Base-by-base conservation (phyloP, 2,113 vertebrate species). In the Malurus alboscapulatus region DNA sequence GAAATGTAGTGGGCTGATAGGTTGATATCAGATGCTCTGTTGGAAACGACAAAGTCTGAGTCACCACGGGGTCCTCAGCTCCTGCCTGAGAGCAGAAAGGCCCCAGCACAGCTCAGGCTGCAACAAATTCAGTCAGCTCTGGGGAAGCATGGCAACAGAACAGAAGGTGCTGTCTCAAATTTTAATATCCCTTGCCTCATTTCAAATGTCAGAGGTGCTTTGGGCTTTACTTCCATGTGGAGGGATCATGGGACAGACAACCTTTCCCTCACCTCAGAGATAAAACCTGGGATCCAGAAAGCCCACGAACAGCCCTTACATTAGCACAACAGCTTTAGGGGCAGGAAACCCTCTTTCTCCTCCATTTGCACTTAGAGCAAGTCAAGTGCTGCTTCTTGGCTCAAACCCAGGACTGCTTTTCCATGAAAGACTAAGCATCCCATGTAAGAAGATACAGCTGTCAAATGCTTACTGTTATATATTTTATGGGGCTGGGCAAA, bases 401-500 rank as follows among this genome's bases (percentile, higher is more conserved):
- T 68, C 54, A 61, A 66, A 82, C 11, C 16, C 38, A 54, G 26
- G 42, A 38, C 10, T 54, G 26, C 44, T 58, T 62, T 83, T 59
- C 58, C 32, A 14, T 48, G 38, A 57, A 73, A 73, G 45, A 42
- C 48, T 55, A 53, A 92, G 47, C 58, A 53, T 34, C 58, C 34
- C 27, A 42, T 7, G 12, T 29, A 57, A 91, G 54, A 93, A 79
- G 32, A 74, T 88, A 72, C 5, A 84, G 24, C 21, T 73, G 42
- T 12, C 19, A 91, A 79, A 75, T 73, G 17, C 95, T 94, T 94
- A 96, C 96, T 92, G 20, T 77, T 69, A 48, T 73, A 45, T 18
- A 12, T 10, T 73, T 54, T 74, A 27, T 24, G 68, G 14, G 67
- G 51, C 67, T 91, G 74, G 48, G 50, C 67, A 83, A 94, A 95